Evolutionary conservation across 2,797 vertebrate species (phyloP).

Genomic region (Discoglossus pictus): DNA sequence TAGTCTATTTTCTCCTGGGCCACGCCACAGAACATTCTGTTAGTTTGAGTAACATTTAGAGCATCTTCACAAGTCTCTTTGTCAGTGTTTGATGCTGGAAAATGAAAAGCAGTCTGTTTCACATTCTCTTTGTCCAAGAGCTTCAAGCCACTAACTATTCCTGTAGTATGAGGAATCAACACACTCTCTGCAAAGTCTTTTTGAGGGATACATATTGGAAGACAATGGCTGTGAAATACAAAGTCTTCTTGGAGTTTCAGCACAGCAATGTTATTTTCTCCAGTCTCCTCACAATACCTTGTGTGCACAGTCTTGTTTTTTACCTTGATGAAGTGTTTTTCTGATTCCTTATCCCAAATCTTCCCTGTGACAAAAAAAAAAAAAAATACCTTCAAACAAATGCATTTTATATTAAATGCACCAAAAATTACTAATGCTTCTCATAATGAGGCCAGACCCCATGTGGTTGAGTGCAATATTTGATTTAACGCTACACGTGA

Average conservation of each 20-base stretch:
- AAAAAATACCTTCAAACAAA: neutral
- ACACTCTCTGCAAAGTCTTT: slow-evolving; percentile 84
- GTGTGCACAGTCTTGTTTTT: slow-evolving; percentile 63
- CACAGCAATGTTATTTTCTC: slow-evolving; percentile 76
- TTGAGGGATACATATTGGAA: slow-evolving; percentile 80
- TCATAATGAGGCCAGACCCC: too few species aligned
- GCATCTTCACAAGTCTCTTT: slow-evolving; percentile 71
- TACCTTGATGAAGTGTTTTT: slow-evolving; percentile 37
- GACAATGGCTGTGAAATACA: slow-evolving; percentile 58
- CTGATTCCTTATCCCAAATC: neutral
- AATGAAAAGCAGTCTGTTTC: neutral
- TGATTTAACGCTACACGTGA: too few species aligned
- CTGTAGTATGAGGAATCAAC: slow-evolving; percentile 71
- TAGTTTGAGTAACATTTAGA: slow-evolving; percentile 75
- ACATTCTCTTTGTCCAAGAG: neutral
- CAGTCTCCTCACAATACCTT: slow-evolving; percentile 56
- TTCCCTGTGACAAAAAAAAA: slow-evolving; percentile 47
- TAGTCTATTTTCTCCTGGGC: neutral
- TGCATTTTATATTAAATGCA: neutral
- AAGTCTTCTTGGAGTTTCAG: slow-evolving; percentile 69
- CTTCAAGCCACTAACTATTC: slow-evolving; percentile 62
- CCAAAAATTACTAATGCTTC: too few species aligned
- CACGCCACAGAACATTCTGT: slow-evolving; percentile 84
- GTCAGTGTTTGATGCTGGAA: slow-evolving; percentile 62
- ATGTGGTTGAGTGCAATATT: too few species aligned